These are phyloP conservation scores for Acanthosepion lycidas DNA, from an alignment of 2,888 invertebrate genomes.

Conservation along the genomic window DNA sequence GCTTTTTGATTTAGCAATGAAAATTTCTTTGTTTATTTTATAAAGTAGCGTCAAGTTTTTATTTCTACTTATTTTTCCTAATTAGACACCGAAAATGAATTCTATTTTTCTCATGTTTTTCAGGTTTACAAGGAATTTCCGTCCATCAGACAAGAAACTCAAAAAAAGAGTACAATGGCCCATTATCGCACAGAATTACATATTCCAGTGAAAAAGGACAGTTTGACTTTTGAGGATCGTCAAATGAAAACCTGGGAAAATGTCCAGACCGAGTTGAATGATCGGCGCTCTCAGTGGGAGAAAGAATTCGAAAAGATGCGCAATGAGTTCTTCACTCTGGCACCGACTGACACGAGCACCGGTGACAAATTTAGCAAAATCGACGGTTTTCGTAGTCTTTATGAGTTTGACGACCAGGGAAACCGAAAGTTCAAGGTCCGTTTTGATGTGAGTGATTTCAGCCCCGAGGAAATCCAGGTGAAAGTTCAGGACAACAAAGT, in stretches of 20 bases:
- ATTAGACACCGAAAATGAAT: not conserved
- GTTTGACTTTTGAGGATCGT: constrained; percentile 71
- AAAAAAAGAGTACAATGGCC: constrained; percentile 60
- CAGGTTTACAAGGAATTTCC: constrained; percentile 35
- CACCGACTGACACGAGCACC: constrained; percentile 64
- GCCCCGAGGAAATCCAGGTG: constrained; percentile 70
- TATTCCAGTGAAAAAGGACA: constrained; percentile 72
- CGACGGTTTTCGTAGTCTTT: constrained; percentile 62
- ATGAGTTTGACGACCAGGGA: constrained; percentile 65
- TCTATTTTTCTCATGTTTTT: not conserved
- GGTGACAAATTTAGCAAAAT: constrained; percentile 55
- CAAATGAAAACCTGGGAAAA: constrained; percentile 71
- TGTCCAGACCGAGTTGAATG: constrained; percentile 69
- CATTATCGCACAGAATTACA: constrained; percentile 72
- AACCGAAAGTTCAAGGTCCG: constrained; percentile 66
- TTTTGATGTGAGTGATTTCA: constrained; percentile 70
- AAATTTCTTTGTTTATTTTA: too few relatives aligned
- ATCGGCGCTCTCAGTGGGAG: constrained; percentile 69
- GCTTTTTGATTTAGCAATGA: too few relatives aligned
- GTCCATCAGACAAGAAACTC: not conserved
- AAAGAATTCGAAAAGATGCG: constrained; percentile 71
- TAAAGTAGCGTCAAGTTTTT: too few relatives aligned
- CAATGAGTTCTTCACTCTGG: constrained; percentile 73
- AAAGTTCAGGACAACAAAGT: constrained; percentile 69
- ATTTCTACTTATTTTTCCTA: too few relatives aligned